phyloP scores from a whole-genome alignment of 2,113 vertebrate genomes.

The Ornithorhynchus anatinus region DNA sequence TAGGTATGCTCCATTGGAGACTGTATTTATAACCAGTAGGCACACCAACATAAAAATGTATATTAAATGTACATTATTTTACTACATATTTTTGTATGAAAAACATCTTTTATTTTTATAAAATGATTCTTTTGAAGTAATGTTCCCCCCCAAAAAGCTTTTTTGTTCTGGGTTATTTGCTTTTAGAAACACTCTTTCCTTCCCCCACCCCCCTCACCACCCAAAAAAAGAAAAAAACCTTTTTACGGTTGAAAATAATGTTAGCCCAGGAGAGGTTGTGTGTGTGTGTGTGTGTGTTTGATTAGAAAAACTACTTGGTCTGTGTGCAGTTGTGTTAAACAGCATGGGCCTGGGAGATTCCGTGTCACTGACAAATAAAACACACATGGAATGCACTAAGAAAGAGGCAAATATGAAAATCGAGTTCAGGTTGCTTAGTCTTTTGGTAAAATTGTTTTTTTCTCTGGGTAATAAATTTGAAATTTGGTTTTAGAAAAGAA shows the following conservation, averaged over 20 bases:
- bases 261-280: neutral
- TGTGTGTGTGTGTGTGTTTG: neutral
- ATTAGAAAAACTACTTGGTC: conserved; percentile 24
- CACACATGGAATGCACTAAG: conserved; percentile 13
- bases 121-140: no score
- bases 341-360: conserved; percentile 40
- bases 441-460: neutral
- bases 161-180: neutral
- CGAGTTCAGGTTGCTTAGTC: neutral
- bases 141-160: no score
- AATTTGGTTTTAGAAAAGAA: neutral
- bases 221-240: conserved; percentile 5
- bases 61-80: no score
- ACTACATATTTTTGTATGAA: no score
- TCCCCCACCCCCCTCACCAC: neutral
- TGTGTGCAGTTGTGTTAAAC: conserved; percentile 10
- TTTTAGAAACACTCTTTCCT: neutral
- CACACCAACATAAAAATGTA: no score
- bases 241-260: conserved; percentile 6
- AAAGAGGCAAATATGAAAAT: conserved; percentile 10
- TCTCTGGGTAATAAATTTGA: neutral
- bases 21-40: neutral
- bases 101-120: no score
- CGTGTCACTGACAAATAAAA: conserved; percentile 10
- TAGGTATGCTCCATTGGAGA: neutral